These are phyloP conservation scores for Sweltsa coloradensis DNA, from an alignment of 1,140 invertebrate species.

Conservation along the genomic window DNA sequence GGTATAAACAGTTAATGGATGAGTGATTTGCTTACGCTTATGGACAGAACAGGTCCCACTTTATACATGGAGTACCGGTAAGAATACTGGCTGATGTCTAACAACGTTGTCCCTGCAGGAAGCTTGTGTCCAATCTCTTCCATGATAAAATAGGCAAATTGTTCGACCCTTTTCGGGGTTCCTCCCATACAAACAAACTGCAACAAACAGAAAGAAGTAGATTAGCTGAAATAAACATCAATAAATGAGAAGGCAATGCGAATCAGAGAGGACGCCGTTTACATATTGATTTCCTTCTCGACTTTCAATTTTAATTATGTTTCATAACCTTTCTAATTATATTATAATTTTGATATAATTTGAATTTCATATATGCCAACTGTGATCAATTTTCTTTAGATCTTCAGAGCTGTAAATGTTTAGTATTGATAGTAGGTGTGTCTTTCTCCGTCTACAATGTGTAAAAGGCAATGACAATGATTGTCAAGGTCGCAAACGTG, in stretches of 20 bases:
- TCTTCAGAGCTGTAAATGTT: too few species aligned
- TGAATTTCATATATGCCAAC: too few species aligned
- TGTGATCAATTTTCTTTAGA: too few species aligned
- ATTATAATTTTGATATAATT: too few species aligned
- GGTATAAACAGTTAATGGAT: too few species aligned
- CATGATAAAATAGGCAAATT: conserved; percentile 42
- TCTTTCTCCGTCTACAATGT: too few species aligned
- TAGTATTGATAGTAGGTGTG: too few species aligned
- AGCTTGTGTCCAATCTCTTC: conserved; percentile 34
- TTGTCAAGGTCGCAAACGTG: too few species aligned
- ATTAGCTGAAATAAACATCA: neutral
- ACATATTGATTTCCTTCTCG: too few species aligned
- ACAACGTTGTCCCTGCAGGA: conserved; percentile 32
- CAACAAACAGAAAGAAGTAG: conserved; percentile 10
- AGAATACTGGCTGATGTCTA: conserved; percentile 37
- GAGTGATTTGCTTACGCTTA: conserved; percentile 48
- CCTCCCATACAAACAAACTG: conserved; percentile 58
- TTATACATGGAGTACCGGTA: conserved; percentile 53
- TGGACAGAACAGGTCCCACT: conserved; percentile 46
- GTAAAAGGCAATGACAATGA: too few species aligned
- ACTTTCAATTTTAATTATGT: conserved; percentile 2
- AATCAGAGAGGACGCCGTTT: too few species aligned
- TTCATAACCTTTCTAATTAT: too few species aligned
- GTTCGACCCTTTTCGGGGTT: conserved; percentile 43
- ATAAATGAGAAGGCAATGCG: neutral